Conservation (phyloP, 2,797 vertebrate species). For the Austrolebias charrua region DNA sequence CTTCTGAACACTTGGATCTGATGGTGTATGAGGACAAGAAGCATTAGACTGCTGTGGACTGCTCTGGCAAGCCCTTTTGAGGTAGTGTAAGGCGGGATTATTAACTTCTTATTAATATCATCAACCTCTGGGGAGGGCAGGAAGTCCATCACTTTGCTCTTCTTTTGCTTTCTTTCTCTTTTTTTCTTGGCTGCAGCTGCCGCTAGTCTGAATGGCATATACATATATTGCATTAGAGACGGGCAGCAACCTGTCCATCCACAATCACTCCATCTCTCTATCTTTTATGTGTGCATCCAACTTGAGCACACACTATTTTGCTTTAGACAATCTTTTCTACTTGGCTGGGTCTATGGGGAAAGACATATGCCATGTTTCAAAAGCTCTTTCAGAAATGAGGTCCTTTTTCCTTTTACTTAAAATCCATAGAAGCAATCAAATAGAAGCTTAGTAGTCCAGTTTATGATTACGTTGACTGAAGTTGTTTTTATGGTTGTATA, state of each 20-base stretch:
- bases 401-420: conserved; percentile 23
- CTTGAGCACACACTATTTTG: conserved; percentile 36
- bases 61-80: conserved; percentile 63
- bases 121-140: conserved; percentile 70
- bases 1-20: conserved; percentile 56
- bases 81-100: conserved; percentile 75
- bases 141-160: conserved; percentile 64
- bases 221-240: conserved; percentile 64
- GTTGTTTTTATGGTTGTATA: conserved; percentile 29
- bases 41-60: conserved; percentile 64
- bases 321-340: conserved; percentile 48
- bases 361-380: conserved; percentile 67
- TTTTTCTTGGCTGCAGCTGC: conserved; percentile 49
- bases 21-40: conserved; percentile 58
- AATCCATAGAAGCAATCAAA: conserved; percentile 46
- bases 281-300: conserved; percentile 32
- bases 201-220: conserved; percentile 54
- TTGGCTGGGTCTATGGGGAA: conserved; percentile 58
- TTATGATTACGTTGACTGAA: conserved; percentile 37
- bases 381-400: conserved; percentile 64
- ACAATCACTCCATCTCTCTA: conserved; percentile 9
- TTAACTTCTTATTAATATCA: conserved; percentile 82
- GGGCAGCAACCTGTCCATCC: conserved; percentile 39
- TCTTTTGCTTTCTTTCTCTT: conserved; percentile 45
- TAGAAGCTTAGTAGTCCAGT: conserved; percentile 25